Percentiles rank a stretch among this genome's conserved stretches.
These are phyloP conservation scores for Pitangus sulphuratus DNA, from an alignment of 2,797 vertebrate genomes.

Conservation along the genomic window DNA sequence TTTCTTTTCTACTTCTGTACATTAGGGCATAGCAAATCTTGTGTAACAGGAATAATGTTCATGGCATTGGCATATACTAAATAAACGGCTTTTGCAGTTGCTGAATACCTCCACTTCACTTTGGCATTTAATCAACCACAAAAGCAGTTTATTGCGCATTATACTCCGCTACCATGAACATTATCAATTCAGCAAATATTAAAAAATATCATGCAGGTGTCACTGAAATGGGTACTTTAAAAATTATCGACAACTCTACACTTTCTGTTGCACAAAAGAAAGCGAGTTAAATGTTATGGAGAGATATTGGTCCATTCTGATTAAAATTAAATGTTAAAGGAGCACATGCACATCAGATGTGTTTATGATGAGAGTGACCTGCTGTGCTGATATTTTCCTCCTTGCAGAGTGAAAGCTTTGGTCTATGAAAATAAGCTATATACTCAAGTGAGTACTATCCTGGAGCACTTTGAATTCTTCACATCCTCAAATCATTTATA, in stretches of 20 bases:
- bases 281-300: conserved; percentile 33
- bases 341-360: background rate
- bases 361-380: conserved; percentile 13
- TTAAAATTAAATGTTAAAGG: conserved; percentile 39
- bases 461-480: conserved; percentile 18
- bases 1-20: conserved; percentile 52
- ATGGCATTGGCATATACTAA: conserved; percentile 72
- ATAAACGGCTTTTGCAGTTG: conserved; percentile 72
- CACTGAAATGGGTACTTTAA: conserved; percentile 33
- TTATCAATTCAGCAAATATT: conserved; percentile 80
- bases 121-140: conserved; percentile 79
- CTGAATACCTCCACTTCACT: conserved; percentile 71
- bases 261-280: conserved; percentile 17
- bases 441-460: background rate
- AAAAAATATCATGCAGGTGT: conserved; percentile 51
- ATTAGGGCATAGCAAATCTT: conserved; percentile 68
- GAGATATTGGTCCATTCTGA: background rate
- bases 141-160: conserved; percentile 76
- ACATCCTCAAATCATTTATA: conserved; percentile 44
- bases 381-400: background rate
- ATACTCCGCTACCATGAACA: conserved; percentile 71
- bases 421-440: conserved; percentile 36
- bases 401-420: background rate
- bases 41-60: conserved; percentile 79
- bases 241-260: conserved; percentile 32